Evolutionary conservation across 2,888 invertebrate species (phyloP).

Genomic region (Gasteruption jaculator): DNA sequence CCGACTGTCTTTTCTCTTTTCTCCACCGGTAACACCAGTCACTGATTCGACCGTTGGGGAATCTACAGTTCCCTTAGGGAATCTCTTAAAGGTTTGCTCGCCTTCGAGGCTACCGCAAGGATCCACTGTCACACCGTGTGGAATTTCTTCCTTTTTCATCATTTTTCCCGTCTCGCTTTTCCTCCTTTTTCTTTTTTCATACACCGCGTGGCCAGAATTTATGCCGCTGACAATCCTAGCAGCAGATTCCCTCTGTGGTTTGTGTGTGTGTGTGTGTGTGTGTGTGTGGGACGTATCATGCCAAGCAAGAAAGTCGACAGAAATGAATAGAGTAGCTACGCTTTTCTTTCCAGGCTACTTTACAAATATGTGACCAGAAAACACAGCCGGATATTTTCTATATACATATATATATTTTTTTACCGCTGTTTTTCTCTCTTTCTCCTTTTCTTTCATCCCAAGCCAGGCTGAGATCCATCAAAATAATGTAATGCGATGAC

Average conservation of each 20-base stretch:
- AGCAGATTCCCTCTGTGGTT: slow-evolving; percentile 5
- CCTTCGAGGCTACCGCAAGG: too few species aligned
- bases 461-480: too few species aligned
- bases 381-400: slow-evolving; percentile 31
- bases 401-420: too few species aligned
- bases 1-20: slow-evolving; percentile 3
- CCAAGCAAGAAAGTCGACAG: slow-evolving; percentile 25
- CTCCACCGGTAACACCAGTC: too few species aligned
- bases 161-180: background rate
- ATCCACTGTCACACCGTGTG: too few species aligned
- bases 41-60: too few species aligned
- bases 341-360: slow-evolving; percentile 43
- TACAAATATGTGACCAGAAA: slow-evolving; percentile 49
- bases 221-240: slow-evolving; percentile 27
- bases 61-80: too few species aligned
- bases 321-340: slow-evolving; percentile 43
- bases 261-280: too few species aligned
- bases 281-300: slow-evolving; percentile 10
- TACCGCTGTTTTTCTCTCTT: slow-evolving; percentile 12
- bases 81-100: too few species aligned
- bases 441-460: slow-evolving; percentile 6
- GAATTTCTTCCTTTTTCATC: slow-evolving; percentile 14
- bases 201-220: slow-evolving; percentile 39
- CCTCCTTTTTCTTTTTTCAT: slow-evolving; percentile 29
- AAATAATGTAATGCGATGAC: too few species aligned